Percentiles rank a stretch among this genome's conserved stretches.
Conservation (phyloP, 2,888 invertebrate species). For the Crematogaster levior region DNA sequence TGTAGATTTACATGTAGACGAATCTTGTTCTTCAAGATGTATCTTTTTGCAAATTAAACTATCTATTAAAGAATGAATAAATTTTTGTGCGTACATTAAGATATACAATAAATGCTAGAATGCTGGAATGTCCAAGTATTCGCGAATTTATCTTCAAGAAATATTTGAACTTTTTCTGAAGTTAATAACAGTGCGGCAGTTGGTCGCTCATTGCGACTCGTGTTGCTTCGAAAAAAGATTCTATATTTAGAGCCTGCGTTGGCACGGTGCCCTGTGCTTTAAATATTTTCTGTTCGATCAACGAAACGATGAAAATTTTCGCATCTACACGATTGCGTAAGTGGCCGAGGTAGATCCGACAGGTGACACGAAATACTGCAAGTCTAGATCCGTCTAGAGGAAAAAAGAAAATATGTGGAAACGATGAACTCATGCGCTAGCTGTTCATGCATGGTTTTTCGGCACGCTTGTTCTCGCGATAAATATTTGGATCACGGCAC, state of each 20-base stretch:
- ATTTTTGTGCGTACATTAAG: background rate
- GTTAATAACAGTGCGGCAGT: conserved; percentile 28
- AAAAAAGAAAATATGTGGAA: background rate
- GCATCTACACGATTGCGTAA: conserved; percentile 40
- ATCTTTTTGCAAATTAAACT: background rate
- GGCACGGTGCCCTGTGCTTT: conserved; percentile 73
- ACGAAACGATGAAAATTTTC: conserved; percentile 65
- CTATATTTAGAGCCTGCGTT: conserved; percentile 78
- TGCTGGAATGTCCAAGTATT: background rate
- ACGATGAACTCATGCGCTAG: background rate
- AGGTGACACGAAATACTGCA: background rate
- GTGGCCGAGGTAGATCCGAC: conserved; percentile 14
- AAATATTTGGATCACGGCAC: conserved; percentile 35
- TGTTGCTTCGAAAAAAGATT: conserved; percentile 61
- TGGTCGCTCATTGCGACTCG: conserved; percentile 45
- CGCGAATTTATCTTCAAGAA: background rate
- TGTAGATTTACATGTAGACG: background rate
- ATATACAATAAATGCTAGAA: background rate
- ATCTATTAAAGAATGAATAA: background rate
- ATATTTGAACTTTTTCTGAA: conserved; percentile 11
- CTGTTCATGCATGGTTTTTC: background rate
- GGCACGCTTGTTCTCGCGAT: background rate
- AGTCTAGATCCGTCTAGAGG: background rate
- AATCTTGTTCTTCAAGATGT: background rate
- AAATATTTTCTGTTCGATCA: conserved; percentile 77